Conservation (phyloP, 2,113 vertebrate species). For the Strix aluco region DNA sequence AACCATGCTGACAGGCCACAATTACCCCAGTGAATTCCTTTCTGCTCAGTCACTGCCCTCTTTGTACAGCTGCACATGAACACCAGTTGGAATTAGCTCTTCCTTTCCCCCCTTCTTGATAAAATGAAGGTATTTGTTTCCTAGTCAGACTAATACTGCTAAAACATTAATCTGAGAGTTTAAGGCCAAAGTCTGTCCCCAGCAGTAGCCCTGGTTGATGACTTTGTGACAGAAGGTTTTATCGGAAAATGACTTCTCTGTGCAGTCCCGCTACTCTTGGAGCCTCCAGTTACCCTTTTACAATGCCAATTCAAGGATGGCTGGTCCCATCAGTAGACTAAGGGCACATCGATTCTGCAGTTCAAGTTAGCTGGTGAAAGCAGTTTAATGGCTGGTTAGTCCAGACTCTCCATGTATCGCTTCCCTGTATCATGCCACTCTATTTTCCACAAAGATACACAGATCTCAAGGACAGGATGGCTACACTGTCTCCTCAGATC, state of each 20-base stretch:
- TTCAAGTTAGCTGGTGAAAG: neutral
- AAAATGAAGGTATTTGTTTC: neutral
- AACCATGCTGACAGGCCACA: neutral
- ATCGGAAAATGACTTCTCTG: neutral
- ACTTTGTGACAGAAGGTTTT: neutral
- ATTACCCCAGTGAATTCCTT: neutral
- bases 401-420: accelerated
- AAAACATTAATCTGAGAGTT: neutral
- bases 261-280: neutral
- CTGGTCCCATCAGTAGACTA: neutral
- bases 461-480: neutral
- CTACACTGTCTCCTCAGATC: neutral
- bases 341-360: accelerated
- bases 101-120: neutral
- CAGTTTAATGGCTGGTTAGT: neutral
- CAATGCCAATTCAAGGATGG: neutral
- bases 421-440: neutral
- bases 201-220: neutral
- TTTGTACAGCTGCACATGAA: neutral
- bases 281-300: neutral
- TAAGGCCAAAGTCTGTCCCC: neutral
- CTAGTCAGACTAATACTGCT: neutral
- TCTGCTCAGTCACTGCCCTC: neutral
- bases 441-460: neutral
- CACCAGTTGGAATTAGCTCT: neutral